Base-by-base conservation (phyloP, 2,888 invertebrate species). In the Conistra vaccinii region DNA sequence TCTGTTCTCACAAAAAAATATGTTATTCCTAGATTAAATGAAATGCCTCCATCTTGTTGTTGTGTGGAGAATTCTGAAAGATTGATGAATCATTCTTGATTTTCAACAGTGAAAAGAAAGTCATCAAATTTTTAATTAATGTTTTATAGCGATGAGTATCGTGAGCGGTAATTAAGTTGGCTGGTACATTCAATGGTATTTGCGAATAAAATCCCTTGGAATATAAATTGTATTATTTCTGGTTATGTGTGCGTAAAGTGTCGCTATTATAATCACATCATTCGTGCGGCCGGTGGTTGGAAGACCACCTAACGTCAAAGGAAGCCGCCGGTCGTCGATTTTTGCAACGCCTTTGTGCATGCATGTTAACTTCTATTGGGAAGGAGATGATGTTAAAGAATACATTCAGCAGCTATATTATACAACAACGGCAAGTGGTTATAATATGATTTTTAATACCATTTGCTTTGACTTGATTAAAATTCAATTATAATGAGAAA, bases 201-300 rank as follows among this genome's bases (percentile, higher is more conserved):
- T 91, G 90, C 89, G 84, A 91, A 92, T 91, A 90, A 91, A 88
- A 79, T 76, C 70, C 53, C 69, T 73, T 79, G 75, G 61, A 81
- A 79, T 76, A 85, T 85, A 84, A 86, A 86, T 88, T 88, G 84
- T 85, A 81, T 87, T 88, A 88, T 90, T 91, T 91, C 89, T 90
- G 90, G 70, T 76, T 88, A 89, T 91, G 91, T 92, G 91, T 91
- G 93, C 89, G 91, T 92, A 92, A 93, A 94, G 92, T 95, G 94
- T 94, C 93, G 95, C 95, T 95, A 96, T 96, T 96, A 96, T 96
- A 96, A 95, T 94, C 95, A 94, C 95, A 95, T 96, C 95, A 95
- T 88, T 92, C 90, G 90, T 84, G 86, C 87, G 87, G 88, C 88
- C 87, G 79, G 89, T 88, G 90, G 90, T 87, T 87, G 89, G 87